Evolutionary conservation across 1,140 invertebrate species (phyloP).

Genomic region (Lordiphosa clarofinis): DNA sequence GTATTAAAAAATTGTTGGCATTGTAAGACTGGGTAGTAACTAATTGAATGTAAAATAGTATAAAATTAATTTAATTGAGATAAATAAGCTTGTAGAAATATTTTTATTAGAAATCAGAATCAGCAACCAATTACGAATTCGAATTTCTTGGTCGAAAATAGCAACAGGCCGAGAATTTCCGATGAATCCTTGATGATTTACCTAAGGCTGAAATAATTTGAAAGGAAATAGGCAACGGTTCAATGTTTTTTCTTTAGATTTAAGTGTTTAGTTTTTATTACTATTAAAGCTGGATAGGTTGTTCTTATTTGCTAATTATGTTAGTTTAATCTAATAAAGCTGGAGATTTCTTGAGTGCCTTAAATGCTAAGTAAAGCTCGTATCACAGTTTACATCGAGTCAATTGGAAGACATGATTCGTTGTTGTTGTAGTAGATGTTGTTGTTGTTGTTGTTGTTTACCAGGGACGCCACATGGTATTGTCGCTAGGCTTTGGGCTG

Average conservation of each 20-base stretch:
- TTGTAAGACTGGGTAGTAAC: no score
- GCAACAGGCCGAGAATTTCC: no score
- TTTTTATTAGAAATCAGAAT: no score
- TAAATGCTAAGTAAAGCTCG: constrained; percentile 63
- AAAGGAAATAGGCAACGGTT: no score
- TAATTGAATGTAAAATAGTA: no score
- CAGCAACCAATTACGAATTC: no score
- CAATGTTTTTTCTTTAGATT: constrained; percentile 21
- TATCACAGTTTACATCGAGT: constrained; percentile 58
- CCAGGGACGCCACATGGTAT: constrained; percentile 85
- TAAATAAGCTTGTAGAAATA: no score
- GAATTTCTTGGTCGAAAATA: no score
- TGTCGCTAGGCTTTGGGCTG: constrained; percentile 81
- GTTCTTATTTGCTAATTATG: constrained; percentile 26
- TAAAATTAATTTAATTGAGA: no score
- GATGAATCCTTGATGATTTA: no score
- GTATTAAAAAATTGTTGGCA: no score
- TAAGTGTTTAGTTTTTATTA: constrained; percentile 42
- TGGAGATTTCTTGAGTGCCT: constrained; percentile 10
- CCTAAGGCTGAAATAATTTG: constrained; percentile 1
- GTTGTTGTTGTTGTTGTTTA: constrained; percentile 73
- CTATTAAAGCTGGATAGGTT: constrained; percentile 62
- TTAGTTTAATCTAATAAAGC: constrained; percentile 43
- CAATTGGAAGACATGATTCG: constrained; percentile 36
- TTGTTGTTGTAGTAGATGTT: constrained; percentile 5